These are phyloP conservation scores for Horisme vitalbata DNA, from an alignment of 2,888 invertebrate genomes.

Conservation along the genomic window DNA sequence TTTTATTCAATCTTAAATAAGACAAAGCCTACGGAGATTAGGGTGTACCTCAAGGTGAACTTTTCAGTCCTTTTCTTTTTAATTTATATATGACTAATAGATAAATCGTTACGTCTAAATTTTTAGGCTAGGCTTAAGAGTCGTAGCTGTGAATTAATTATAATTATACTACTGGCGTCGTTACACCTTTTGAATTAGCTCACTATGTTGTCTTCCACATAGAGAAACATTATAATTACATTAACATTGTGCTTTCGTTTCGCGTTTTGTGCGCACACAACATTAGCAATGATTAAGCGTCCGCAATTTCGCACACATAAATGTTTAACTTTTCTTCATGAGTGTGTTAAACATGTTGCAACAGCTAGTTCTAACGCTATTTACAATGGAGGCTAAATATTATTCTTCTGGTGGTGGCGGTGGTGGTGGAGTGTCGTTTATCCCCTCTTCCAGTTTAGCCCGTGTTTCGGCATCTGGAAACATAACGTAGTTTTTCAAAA, in stretches of 20 bases:
- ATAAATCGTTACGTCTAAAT: conserved; percentile 40
- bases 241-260: conserved; percentile 59
- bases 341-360: conserved; percentile 68
- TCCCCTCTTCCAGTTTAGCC: conserved; percentile 75
- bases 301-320: conserved; percentile 27
- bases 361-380: conserved; percentile 74
- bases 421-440: conserved; percentile 53
- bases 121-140: conserved; percentile 43
- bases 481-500: no score
- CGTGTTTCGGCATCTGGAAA: conserved; percentile 82
- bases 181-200: conserved; percentile 57
- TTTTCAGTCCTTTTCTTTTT: conserved; percentile 22
- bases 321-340: conserved; percentile 62
- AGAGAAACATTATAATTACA: conserved; percentile 58
- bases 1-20: conserved; percentile 28
- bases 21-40: conserved; percentile 29
- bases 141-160: conserved; percentile 50
- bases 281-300: conserved; percentile 50
- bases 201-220: conserved; percentile 80
- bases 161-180: conserved; percentile 55
- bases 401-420: conserved; percentile 73
- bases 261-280: conserved; percentile 63
- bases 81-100: conserved; percentile 26
- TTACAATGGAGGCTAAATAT: conserved; percentile 80
- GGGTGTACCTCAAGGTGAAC: conserved; percentile 33